Evolutionary conservation across 2,888 invertebrate genomes (phyloP).

Genomic region (Baronia brevicornis): DNA sequence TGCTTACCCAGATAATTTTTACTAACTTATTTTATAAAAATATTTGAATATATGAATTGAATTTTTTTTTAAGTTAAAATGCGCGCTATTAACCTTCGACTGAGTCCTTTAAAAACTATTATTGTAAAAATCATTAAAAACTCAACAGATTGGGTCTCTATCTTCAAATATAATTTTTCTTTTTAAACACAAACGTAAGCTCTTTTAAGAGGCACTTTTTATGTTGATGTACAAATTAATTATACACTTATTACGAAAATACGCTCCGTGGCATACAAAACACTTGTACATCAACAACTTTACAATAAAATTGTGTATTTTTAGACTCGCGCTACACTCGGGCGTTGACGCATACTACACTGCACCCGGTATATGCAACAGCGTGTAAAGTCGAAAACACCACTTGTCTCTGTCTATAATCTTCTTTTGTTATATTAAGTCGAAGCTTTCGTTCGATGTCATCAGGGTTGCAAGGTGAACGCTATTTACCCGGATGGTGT

Average conservation of each 20-base stretch:
- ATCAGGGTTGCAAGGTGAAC: slow-evolving; percentile 34
- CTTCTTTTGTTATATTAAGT: slow-evolving; percentile 52
- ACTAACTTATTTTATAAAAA: too few relatives aligned
- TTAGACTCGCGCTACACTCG: slow-evolving; percentile 10
- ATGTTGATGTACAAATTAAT: not conserved
- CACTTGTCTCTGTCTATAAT: slow-evolving; percentile 44
- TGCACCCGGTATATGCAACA: slow-evolving; percentile 14
- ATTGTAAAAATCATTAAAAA: too few relatives aligned
- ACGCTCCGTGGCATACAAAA: slow-evolving; percentile 1
- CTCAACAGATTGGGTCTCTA: too few relatives aligned
- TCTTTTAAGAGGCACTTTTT: too few relatives aligned
- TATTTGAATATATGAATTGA: too few relatives aligned
- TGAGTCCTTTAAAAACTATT: too few relatives aligned
- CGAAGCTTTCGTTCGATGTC: slow-evolving; percentile 61
- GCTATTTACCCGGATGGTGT: slow-evolving; percentile 8
- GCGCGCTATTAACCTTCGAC: too few relatives aligned
- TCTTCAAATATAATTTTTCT: too few relatives aligned
- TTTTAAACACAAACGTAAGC: too few relatives aligned
- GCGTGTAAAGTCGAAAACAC: slow-evolving; percentile 17
- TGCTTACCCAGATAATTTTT: too few relatives aligned
- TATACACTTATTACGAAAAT: slow-evolving; percentile 3
- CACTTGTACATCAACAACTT: slow-evolving; percentile 7
- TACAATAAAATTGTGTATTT: slow-evolving; percentile 11
- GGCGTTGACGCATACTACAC: slow-evolving; percentile 13
- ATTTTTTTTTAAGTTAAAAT: too few relatives aligned